Base-by-base conservation (phyloP, 2,888 invertebrate species). In the Aproaerema taeniolella region DNA sequence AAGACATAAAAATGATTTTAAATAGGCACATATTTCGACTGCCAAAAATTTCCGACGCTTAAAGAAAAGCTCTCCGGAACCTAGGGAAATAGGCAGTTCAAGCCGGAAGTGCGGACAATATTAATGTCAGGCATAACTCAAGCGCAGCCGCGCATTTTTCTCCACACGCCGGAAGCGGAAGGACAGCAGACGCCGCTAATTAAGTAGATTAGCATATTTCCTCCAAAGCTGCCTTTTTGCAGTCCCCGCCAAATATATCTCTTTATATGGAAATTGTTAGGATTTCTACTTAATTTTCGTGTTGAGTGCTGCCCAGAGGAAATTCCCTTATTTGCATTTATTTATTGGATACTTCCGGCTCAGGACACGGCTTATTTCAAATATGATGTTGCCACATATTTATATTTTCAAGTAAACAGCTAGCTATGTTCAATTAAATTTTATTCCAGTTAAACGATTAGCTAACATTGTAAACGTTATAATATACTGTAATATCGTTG, bases 201-300 rank as follows among this genome's bases (percentile, higher is more conserved):
- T 85, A 85, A 85, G 76, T 67, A 63, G 70, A 85, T 85, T 82
- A 83, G 77, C 81, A 83, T 85, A 81, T 78, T 76, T 63, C 58
- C 67, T 63, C 65, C 61, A 57, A 70, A 66, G 52, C 52, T 54
- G 61, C 53, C 59, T 66, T 71, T 73, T 72, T 67, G 58, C 58
- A 50, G 53, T 48, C 49, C 50, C 46, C 55, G 49, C 43, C 49
- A 57, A 51, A 62, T 62, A 59, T 58, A 57, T 56, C 52, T 54
- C 47, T 47, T 55, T 51, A 55, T 58, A 60, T 65, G 64, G 55
- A 47, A 60, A 61, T 26, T 55, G 54, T 51, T 43, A 52, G 58
- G 55, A 55, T 58, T 66, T 65, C 63, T 61, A 58, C 55, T 59
- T 70, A 67, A 69, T 69, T 68, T 63, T 58, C 57, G 46, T 62